Percentiles rank a stretch among this genome's conserved stretches.
Conservation (phyloP, 2,797 vertebrate genomes). For the Yasuhikotakia modesta region DNA sequence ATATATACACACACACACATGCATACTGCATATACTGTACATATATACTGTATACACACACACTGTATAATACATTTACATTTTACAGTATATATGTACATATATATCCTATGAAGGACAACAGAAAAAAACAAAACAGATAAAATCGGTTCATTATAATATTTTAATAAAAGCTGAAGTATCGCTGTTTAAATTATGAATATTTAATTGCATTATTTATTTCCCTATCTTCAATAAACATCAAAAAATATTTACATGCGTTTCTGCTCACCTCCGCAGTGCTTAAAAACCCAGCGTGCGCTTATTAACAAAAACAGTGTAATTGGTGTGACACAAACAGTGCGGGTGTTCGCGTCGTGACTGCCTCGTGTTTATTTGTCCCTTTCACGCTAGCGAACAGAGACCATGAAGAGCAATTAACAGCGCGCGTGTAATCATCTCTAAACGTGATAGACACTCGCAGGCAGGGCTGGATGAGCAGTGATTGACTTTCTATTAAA, state of each 20-base stretch:
- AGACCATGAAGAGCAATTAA: conserved; percentile 48
- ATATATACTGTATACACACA: too few species aligned
- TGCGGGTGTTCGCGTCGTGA: neutral
- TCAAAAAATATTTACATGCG: neutral
- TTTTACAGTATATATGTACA: too few species aligned
- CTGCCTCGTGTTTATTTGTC: neutral
- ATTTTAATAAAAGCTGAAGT: neutral
- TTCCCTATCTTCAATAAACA: neutral
- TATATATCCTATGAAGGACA: too few species aligned
- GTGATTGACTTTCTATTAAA: conserved; percentile 56
- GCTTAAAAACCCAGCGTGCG: neutral
- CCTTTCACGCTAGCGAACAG: conserved; percentile 14
- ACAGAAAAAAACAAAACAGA: neutral
- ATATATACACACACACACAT: too few species aligned
- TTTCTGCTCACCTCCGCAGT: neutral
- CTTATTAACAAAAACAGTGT: neutral
- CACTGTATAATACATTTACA: too few species aligned
- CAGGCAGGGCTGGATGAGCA: conserved; percentile 35
- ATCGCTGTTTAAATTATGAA: neutral
- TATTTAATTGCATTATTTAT: neutral
- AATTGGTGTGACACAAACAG: neutral
- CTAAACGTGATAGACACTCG: conserved; percentile 47
- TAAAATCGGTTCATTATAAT: neutral
- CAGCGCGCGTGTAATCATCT: conserved; percentile 40
- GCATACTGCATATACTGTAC: too few species aligned